These are phyloP conservation scores for Pedicia rivosa DNA, from an alignment of 2,888 invertebrate species.

Conservation along the genomic window DNA sequence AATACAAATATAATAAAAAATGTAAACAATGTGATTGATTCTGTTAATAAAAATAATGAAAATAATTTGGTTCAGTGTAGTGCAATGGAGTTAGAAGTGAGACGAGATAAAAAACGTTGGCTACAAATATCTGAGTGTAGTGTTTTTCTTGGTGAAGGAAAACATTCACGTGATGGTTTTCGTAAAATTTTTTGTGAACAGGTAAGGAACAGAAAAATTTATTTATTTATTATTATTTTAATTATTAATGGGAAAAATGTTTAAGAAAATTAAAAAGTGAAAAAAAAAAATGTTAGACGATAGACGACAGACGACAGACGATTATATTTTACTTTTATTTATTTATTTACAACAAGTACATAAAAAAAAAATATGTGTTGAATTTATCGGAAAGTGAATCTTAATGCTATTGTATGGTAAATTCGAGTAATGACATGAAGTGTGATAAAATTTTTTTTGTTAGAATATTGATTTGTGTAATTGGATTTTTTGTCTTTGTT, in stretches of 20 bases:
- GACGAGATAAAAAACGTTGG: constrained; percentile 31
- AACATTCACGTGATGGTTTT: constrained; percentile 29
- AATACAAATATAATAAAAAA: constrained; percentile 2
- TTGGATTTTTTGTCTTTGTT: too few relatives aligned
- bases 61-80: constrained; percentile 17
- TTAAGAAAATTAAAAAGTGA: too few relatives aligned
- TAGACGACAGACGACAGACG: too few relatives aligned
- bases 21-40: constrained; percentile 2
- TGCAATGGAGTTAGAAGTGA: constrained; percentile 30
- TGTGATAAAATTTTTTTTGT: too few relatives aligned
- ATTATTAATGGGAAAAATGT: too few relatives aligned
- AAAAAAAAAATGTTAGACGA: too few relatives aligned
- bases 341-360: too few relatives aligned
- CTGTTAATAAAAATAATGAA: constrained; percentile 3
- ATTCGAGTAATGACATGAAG: too few relatives aligned
- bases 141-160: constrained; percentile 28
- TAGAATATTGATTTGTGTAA: too few relatives aligned
- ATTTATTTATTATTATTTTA: background rate
- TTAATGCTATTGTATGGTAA: too few relatives aligned
- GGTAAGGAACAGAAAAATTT: constrained; percentile 18
- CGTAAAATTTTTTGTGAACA: constrained; percentile 26
- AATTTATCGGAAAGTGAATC: too few relatives aligned
- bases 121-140: constrained; percentile 31
- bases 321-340: background rate
- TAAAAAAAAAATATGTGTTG: too few relatives aligned